A percentile compares a stretch with the other conserved stretches of the same genome.
phyloP scores from a whole-genome alignment of 2,888 invertebrate species.

The Philopedon plagiatum region DNA sequence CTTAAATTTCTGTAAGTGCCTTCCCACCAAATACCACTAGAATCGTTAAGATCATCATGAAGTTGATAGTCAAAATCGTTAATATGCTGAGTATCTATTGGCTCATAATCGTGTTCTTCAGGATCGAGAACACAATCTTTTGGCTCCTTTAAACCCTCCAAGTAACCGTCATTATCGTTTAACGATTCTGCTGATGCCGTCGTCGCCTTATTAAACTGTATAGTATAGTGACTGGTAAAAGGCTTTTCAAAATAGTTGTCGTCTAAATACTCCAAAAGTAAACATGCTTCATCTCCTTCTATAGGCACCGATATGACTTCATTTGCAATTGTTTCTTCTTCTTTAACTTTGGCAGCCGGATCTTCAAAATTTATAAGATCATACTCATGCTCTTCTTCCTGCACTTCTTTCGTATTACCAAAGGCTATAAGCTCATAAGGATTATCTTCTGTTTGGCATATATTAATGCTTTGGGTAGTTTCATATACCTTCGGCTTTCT shows the following conservation, averaged over 20 bases:
- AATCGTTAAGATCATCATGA: conserved; percentile 53
- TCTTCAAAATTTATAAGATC: conserved; percentile 58
- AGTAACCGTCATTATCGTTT: conserved; percentile 57
- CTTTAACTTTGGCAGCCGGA: conserved; percentile 1
- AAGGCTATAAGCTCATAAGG: conserved; percentile 53
- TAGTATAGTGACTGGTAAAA: conserved; percentile 52
- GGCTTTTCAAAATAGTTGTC: conserved; percentile 55
- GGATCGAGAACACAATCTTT: conserved; percentile 53
- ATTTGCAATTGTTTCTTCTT: conserved; percentile 54
- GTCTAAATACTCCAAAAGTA: conserved; percentile 53
- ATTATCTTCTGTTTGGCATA: conserved; percentile 48
- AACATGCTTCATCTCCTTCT: conserved; percentile 56
- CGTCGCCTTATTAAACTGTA: conserved; percentile 54
- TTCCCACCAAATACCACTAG: conserved; percentile 67
- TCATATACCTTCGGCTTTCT: conserved; percentile 61
- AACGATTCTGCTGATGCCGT: conserved; percentile 63
- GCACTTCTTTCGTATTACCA: conserved; percentile 38
- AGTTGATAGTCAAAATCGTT: conserved; percentile 55
- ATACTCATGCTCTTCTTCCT: conserved; percentile 53
- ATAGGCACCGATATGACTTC: conserved; percentile 53
- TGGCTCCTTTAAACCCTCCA: conserved; percentile 51
- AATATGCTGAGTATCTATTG: conserved; percentile 59
- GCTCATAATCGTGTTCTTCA: conserved; percentile 62
- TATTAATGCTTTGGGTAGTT: conserved; percentile 62
- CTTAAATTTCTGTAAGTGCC: conserved; percentile 67